Conservation (phyloP, 2,797 vertebrate genomes). For the Necrosyrtes monachus region DNA sequence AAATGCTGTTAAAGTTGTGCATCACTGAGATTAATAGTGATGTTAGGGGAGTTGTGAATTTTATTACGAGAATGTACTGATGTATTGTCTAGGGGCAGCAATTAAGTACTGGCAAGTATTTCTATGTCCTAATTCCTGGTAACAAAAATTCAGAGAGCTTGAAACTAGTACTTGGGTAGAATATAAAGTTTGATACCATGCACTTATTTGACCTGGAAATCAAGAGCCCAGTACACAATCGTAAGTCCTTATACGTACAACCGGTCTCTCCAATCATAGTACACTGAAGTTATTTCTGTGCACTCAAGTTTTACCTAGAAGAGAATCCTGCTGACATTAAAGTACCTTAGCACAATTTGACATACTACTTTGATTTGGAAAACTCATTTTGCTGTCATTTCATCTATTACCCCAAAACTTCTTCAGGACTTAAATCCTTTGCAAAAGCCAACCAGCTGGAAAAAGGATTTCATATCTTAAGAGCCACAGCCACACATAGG, state of each 20-base stretch:
- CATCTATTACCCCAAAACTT: conserved; percentile 27
- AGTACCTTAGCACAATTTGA: conserved; percentile 33
- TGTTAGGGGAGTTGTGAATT: conserved; percentile 42
- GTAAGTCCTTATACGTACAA: not conserved
- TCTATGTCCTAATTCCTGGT: conserved; percentile 13
- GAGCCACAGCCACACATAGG: not conserved
- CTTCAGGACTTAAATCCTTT: conserved; percentile 14
- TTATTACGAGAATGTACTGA: not conserved
- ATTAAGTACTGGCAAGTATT: conserved; percentile 29
- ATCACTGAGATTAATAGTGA: conserved; percentile 27
- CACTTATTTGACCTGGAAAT: not conserved
- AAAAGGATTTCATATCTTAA: conserved; percentile 28
- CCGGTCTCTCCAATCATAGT: not conserved
- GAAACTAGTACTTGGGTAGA: not conserved
- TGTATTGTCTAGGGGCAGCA: not conserved
- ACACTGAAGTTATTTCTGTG: not conserved
- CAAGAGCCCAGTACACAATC: not conserved
- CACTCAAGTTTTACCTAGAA: not conserved
- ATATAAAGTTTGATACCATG: not conserved
- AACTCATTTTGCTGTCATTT: conserved; percentile 43
- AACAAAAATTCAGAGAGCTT: conserved; percentile 9
- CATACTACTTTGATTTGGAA: conserved; percentile 17
- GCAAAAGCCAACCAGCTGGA: conserved; percentile 3
- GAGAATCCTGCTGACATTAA: conserved; percentile 21
- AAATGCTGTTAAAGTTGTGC: conserved; percentile 39